Conservation (phyloP, 2,888 invertebrate species). For the Beris morrisii region DNA sequence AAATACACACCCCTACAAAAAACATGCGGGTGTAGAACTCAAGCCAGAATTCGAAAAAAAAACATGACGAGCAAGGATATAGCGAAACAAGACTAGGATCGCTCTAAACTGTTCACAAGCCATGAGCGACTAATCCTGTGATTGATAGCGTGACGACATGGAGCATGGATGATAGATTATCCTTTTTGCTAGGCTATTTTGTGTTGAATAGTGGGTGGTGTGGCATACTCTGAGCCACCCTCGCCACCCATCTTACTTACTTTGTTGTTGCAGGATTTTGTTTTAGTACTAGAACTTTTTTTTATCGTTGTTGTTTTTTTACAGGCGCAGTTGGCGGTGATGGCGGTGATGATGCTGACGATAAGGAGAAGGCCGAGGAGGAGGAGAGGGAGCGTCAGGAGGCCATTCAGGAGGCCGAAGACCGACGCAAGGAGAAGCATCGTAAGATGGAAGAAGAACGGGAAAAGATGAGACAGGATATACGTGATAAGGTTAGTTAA, state of each 20-base stretch:
- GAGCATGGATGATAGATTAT: conserved; percentile 30
- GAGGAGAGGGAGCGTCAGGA: conserved; percentile 97
- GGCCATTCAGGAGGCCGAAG: conserved; percentile 97
- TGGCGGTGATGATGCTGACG: conserved; percentile 88
- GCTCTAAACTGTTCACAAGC: conserved; percentile 19
- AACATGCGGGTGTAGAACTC: too few species aligned
- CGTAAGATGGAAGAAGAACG: conserved; percentile 99
- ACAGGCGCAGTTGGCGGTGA: conserved; percentile 89
- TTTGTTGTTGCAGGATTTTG: not conserved
- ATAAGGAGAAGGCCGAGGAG: conserved; percentile 98
- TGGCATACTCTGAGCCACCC: too few species aligned
- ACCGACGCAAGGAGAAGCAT: conserved; percentile 98
- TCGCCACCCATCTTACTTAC: too few species aligned
- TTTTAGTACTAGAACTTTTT: not conserved
- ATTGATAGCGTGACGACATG: conserved; percentile 33
- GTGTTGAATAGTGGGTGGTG: not conserved
- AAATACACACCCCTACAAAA: too few species aligned
- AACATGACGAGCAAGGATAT: too few species aligned
- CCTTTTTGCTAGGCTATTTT: conserved; percentile 13
- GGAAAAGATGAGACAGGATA: conserved; percentile 98
- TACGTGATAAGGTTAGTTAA: conserved; percentile 91
- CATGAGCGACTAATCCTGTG: conserved; percentile 29
- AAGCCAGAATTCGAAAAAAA: too few species aligned
- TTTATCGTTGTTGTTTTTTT: conserved; percentile 42
- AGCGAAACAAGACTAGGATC: not conserved